phyloP scores from a whole-genome alignment of 2,888 invertebrate genomes.

The Pyralis farinalis region DNA sequence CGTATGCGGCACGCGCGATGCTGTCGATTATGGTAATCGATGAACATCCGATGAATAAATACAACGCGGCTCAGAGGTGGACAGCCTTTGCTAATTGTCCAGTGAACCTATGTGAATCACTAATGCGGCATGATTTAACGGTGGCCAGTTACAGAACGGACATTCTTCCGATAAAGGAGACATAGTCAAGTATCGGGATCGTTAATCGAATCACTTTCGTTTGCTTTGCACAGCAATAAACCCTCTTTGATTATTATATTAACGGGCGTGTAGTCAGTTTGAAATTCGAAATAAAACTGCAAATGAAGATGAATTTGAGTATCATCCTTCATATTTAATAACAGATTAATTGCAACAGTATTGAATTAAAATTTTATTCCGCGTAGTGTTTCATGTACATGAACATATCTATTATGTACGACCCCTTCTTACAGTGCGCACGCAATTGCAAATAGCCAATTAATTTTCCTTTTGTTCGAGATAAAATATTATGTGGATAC shows the following conservation, averaged over 20 bases:
- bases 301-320: neutral
- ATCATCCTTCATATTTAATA: neutral
- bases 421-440: slow-evolving; percentile 5
- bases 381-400: slow-evolving; percentile 2
- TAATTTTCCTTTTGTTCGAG: slow-evolving; percentile 2
- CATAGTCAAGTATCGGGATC: neutral
- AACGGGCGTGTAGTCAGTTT: neutral
- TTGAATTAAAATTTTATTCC: neutral
- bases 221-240: neutral
- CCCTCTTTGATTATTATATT: neutral
- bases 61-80: slow-evolving; percentile 72
- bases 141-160: slow-evolving; percentile 42
- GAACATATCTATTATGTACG: slow-evolving; percentile 5
- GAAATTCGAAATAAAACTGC: neutral
- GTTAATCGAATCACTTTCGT: neutral
- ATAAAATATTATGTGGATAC: slow-evolving; percentile 2
- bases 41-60: slow-evolving; percentile 79
- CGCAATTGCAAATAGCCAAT: neutral
- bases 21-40: slow-evolving; percentile 79
- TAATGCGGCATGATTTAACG: slow-evolving; percentile 64
- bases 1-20: slow-evolving; percentile 73
- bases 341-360: neutral
- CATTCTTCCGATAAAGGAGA: slow-evolving; percentile 39
- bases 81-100: slow-evolving; percentile 80
- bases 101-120: slow-evolving; percentile 74